Percentiles rank a stretch among this genome's conserved stretches.
phyloP scores from a whole-genome alignment of 2,113 vertebrate genomes.

The Sisor rabdophorus region DNA sequence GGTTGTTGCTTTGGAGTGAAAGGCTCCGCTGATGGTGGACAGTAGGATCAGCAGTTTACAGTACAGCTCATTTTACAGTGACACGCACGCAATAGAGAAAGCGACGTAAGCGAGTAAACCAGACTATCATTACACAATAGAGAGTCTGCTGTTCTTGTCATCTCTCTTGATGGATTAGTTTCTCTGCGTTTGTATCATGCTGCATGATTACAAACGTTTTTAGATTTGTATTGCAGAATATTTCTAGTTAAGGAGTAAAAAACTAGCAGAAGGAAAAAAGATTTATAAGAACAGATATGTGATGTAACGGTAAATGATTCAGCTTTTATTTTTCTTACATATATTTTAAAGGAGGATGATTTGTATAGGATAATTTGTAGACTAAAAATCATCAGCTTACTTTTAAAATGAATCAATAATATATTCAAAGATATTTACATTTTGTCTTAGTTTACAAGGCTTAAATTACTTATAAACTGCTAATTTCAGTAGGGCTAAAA shows the following conservation, averaged over 20 bases:
- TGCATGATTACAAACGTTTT: not conserved
- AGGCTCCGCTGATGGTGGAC: slow-evolving; percentile 21
- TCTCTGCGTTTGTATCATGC: not conserved
- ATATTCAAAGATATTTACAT: not conserved
- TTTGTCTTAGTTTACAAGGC: not conserved
- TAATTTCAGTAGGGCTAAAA: not conserved
- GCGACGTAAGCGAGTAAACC: not conserved
- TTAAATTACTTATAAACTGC: not conserved
- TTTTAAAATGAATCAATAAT: not conserved
- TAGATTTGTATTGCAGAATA: not conserved
- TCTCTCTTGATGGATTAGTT: slow-evolving; percentile 15
- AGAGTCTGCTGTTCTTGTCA: slow-evolving; percentile 20
- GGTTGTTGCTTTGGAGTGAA: slow-evolving; percentile 38
- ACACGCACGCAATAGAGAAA: not conserved
- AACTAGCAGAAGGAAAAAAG: not conserved
- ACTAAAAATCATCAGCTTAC: not conserved
- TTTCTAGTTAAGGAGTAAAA: not conserved
- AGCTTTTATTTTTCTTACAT: not conserved
- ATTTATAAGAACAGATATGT: not conserved
- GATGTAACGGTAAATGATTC: no score
- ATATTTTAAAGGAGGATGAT: not conserved
- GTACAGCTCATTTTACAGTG: slow-evolving; percentile 29
- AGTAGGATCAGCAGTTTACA: slow-evolving; percentile 38
- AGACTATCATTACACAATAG: slow-evolving; percentile 19
- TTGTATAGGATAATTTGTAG: not conserved